Evolutionary conservation across 2,113 vertebrate genomes (phyloP).

Genomic region (Picathartes gymnocephalus): DNA sequence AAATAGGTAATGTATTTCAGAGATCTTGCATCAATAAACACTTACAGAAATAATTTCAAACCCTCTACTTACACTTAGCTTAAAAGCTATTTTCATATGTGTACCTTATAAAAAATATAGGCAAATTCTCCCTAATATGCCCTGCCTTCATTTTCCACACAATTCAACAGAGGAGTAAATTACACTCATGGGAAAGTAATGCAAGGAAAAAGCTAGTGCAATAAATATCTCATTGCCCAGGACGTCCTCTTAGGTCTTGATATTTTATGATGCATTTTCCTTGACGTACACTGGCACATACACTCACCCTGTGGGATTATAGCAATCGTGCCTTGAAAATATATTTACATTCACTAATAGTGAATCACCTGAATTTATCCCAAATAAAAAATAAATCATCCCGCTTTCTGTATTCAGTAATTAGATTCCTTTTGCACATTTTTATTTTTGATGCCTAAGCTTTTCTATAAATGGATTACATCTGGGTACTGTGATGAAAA

Average conservation of each 20-base stretch:
- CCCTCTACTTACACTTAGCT: not conserved
- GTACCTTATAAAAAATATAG: not conserved
- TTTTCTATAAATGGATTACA: conserved; percentile 31
- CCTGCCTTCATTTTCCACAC: not conserved
- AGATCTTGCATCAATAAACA: not conserved
- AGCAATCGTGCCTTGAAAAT: not conserved
- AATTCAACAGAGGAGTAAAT: not conserved
- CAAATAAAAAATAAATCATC: not conserved
- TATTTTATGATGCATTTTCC: not conserved
- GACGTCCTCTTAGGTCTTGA: not conserved
- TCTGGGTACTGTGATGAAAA: conserved; percentile 12
- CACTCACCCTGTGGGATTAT: not conserved
- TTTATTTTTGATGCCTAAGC: conserved; percentile 23
- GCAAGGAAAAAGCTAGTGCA: not conserved
- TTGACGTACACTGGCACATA: not conserved
- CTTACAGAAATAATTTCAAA: not conserved
- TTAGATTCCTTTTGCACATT: conserved; percentile 10
- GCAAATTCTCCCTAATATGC: not conserved
- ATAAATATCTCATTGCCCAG: not conserved
- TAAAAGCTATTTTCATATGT: not conserved
- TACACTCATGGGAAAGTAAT: not conserved
- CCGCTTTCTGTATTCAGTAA: not conserved
- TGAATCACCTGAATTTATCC: not conserved
- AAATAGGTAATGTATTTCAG: not conserved
- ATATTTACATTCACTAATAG: not conserved